A percentile compares a stretch with the other conserved stretches of the same genome.
Evolutionary conservation across 1,140 invertebrate species (phyloP).

Genomic region (Lepidurus packardi): DNA sequence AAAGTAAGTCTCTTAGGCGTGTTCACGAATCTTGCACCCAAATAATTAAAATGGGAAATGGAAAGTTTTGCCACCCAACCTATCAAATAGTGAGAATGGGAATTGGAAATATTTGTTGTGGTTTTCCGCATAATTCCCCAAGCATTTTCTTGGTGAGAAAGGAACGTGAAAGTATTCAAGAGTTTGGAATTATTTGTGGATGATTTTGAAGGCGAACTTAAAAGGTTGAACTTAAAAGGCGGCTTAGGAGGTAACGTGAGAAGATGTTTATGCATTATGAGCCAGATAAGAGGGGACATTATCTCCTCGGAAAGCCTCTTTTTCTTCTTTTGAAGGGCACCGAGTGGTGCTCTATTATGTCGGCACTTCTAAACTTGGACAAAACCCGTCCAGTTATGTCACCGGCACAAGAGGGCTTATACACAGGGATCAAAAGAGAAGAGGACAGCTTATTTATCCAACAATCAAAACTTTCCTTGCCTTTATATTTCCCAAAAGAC

Average conservation of each 20-base stretch:
- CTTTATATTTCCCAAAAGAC: not conserved
- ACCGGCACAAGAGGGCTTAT: not conserved
- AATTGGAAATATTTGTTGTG: too few species aligned
- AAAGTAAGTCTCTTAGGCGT: too few species aligned
- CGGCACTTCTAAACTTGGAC: not conserved
- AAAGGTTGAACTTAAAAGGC: not conserved
- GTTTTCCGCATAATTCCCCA: too few species aligned
- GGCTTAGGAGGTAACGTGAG: not conserved
- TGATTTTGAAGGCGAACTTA: not conserved
- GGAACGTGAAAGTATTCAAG: not conserved
- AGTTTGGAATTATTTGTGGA: not conserved
- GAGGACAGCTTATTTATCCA: conserved; percentile 2
- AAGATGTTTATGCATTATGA: conserved; percentile 20
- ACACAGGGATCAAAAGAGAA: not conserved
- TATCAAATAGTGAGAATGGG: too few species aligned
- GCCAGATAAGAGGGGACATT: not conserved
- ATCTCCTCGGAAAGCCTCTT: not conserved
- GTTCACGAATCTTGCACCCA: too few species aligned
- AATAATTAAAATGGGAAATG: too few species aligned
- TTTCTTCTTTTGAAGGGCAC: not conserved
- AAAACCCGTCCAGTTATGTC: conserved; percentile 9
- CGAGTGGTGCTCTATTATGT: not conserved
- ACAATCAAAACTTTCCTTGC: not conserved
- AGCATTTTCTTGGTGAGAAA: too few species aligned
- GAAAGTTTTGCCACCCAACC: too few species aligned